Conservation (phyloP, 1,140 invertebrate species). For the Plodia interpunctella region DNA sequence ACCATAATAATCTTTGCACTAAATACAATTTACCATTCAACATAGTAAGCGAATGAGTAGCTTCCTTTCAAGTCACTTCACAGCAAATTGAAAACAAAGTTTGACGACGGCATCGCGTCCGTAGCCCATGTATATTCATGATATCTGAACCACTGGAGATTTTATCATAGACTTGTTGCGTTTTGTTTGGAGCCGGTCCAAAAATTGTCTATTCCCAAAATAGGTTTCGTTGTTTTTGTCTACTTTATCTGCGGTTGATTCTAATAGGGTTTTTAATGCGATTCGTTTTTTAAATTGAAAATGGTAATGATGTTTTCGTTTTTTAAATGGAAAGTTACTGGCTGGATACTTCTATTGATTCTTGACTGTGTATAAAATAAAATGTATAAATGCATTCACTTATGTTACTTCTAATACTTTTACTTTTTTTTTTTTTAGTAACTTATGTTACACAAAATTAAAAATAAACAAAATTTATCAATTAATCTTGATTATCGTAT, state of each 20-base stretch:
- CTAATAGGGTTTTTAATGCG: neutral
- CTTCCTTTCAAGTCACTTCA: neutral
- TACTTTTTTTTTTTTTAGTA: too few species aligned
- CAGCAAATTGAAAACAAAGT: neutral
- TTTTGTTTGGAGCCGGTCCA: constrained; percentile 10
- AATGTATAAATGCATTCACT: too few species aligned
- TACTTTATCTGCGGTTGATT: neutral
- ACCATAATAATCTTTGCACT: too few species aligned
- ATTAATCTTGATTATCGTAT: too few species aligned
- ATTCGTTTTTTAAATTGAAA: too few species aligned
- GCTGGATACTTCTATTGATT: too few species aligned
- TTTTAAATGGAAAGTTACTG: too few species aligned
- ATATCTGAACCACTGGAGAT: constrained; percentile 10
- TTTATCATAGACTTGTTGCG: constrained; percentile 13
- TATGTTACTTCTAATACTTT: too few species aligned
- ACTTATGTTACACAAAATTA: too few species aligned
- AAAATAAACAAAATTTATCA: too few species aligned
- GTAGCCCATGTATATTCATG: constrained; percentile 3
- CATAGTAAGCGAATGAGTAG: neutral
- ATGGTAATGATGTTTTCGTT: too few species aligned
- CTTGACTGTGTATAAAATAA: too few species aligned
- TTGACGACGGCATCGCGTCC: neutral
- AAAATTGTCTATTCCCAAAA: neutral
- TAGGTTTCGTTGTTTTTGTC: neutral
- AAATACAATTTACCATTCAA: neutral